These are phyloP conservation scores for Caenorhabditis remanei DNA, from an alignment of 1,140 invertebrate genomes.

Conservation along the genomic window DNA sequence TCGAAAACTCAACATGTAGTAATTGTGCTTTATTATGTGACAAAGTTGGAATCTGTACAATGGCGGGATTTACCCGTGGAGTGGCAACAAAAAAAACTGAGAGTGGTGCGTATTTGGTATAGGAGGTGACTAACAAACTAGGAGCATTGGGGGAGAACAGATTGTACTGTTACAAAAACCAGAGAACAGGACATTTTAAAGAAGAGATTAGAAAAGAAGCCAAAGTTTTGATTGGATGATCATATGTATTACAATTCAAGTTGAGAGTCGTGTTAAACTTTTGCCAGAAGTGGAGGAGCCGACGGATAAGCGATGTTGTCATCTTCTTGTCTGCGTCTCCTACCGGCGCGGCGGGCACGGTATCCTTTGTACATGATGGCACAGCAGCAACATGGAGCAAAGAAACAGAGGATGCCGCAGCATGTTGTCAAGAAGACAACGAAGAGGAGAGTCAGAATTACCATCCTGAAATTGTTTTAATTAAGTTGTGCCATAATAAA, in stretches of 20 bases:
- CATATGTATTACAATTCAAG: not conserved
- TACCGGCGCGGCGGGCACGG: constrained; percentile 35
- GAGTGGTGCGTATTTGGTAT: not conserved
- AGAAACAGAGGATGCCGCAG: constrained; percentile 60
- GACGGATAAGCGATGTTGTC: constrained; percentile 45
- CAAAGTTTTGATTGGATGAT: no score
- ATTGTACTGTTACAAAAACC: not conserved
- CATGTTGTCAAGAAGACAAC: constrained; percentile 56
- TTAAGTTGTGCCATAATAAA: no score
- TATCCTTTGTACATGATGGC: constrained; percentile 52
- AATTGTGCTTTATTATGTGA: constrained; percentile 12
- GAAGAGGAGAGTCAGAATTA: constrained; percentile 57
- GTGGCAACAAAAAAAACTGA: not conserved
- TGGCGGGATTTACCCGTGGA: constrained; percentile 29
- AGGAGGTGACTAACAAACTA: not conserved
- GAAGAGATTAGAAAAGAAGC: not conserved
- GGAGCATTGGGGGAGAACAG: not conserved
- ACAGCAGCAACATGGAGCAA: constrained; percentile 60
- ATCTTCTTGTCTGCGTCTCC: not conserved
- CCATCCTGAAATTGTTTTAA: constrained; percentile 55
- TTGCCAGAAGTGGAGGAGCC: constrained; percentile 27
- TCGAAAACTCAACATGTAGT: no score
- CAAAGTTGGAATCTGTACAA: constrained; percentile 22
- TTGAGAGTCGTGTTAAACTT: constrained; percentile 9
- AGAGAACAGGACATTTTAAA: not conserved